Conservation (phyloP, 2,113 vertebrate species). For the Platycercus adscitus region DNA sequence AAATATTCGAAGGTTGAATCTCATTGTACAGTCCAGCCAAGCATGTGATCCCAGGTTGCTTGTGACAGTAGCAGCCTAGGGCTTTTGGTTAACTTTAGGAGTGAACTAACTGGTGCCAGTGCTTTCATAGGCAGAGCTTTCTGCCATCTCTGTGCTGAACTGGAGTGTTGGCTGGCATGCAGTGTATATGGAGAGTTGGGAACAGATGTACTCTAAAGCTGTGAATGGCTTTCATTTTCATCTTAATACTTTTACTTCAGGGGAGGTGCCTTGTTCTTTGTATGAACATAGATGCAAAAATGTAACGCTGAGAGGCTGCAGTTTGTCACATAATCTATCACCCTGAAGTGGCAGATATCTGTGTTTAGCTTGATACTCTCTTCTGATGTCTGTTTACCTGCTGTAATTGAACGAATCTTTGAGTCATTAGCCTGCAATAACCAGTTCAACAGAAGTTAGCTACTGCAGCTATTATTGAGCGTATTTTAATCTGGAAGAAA, state of each 20-base stretch:
- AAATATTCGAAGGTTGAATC: background rate
- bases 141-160: background rate
- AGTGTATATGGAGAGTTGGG: background rate
- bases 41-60: fast-evolving
- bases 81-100: background rate
- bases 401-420: background rate
- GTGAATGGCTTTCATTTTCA: background rate
- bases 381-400: background rate
- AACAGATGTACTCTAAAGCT: background rate
- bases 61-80: background rate
- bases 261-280: background rate
- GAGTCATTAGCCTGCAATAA: background rate
- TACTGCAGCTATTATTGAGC: background rate
- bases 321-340: background rate
- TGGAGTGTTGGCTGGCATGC: background rate
- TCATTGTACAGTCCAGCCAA: background rate
- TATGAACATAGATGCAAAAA: fast-evolving
- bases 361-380: background rate
- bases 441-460: background rate
- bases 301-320: background rate
- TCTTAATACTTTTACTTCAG: background rate
- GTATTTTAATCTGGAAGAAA: background rate
- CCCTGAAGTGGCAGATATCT: background rate
- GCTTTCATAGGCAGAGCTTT: background rate
- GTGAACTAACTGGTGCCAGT: background rate